Evolutionary conservation across 1,140 invertebrate species (phyloP).

Genomic region (Phymorhynchus buccinoides): DNA sequence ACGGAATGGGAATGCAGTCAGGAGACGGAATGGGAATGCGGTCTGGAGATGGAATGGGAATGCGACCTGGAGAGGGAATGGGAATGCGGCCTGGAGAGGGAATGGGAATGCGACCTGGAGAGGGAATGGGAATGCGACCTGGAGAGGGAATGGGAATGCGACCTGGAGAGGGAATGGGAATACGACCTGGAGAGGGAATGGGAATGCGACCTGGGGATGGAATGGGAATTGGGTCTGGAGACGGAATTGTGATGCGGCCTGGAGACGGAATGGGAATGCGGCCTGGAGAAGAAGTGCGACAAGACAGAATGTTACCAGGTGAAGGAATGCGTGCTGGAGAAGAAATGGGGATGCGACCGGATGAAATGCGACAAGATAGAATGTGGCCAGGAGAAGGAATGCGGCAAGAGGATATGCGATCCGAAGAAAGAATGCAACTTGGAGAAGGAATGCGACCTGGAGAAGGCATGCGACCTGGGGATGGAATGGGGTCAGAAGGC

Average conservation of each 20-base stretch:
- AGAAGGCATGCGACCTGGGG: background rate
- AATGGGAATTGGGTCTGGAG: background rate
- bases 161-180: conserved; percentile 3
- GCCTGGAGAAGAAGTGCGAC: conserved; percentile 2
- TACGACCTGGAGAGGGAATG: conserved; percentile 21
- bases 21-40: conserved; percentile 29
- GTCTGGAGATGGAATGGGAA: conserved; percentile 6
- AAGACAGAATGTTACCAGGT: background rate
- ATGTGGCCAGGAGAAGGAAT: too few species aligned
- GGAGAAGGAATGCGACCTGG: background rate
- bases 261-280: conserved; percentile 10
- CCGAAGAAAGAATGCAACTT: too few species aligned
- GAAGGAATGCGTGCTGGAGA: background rate
- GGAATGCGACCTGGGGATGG: background rate
- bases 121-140: background rate
- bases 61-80: conserved; percentile 28
- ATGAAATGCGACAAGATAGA: too few species aligned
- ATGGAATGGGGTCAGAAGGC: too few species aligned
- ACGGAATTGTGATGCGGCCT: background rate
- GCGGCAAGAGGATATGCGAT: too few species aligned
- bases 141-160: conserved; percentile 32
- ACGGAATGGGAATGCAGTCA: background rate
- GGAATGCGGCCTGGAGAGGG: conserved; percentile 7
- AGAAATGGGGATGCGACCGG: too few species aligned
- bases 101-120: background rate